Percentiles rank a stretch among this genome's conserved stretches.
phyloP scores from a whole-genome alignment of 2,888 invertebrate species.

The Chironomus riparius region DNA sequence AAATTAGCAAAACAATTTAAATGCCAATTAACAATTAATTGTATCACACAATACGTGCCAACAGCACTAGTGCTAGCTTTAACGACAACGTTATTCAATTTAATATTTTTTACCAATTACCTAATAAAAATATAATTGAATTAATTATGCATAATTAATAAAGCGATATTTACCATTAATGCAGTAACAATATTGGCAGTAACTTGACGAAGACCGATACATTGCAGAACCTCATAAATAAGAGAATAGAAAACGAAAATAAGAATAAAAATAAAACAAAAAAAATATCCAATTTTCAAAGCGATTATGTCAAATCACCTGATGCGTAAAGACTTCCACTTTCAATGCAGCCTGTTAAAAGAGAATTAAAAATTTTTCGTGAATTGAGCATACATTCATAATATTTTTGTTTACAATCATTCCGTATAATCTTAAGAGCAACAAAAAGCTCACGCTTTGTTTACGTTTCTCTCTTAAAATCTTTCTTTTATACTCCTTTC shows the following conservation, averaged over 20 bases:
- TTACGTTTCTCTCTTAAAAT: background rate
- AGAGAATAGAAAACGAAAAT: background rate
- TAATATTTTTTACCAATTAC: background rate
- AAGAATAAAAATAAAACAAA: background rate
- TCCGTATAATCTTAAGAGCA: no score
- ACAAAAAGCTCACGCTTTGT: background rate
- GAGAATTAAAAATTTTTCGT: background rate
- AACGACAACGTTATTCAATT: background rate
- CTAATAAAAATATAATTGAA: background rate
- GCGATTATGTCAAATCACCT: slow-evolving; percentile 15
- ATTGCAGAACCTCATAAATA: slow-evolving; percentile 54
- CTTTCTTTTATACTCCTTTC: background rate
- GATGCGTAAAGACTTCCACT: slow-evolving; percentile 65
- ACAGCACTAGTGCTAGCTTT: no score
- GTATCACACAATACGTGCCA: no score
- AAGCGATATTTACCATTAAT: slow-evolving; percentile 1
- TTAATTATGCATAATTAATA: background rate
- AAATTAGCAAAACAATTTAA: no score
- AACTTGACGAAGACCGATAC: slow-evolving; percentile 52
- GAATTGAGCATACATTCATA: no score
- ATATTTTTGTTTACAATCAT: background rate
- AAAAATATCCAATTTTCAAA: background rate
- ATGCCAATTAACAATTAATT: no score
- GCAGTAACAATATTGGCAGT: slow-evolving; percentile 85
- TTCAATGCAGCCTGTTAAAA: slow-evolving; percentile 50